Conservation (phyloP, 2,797 vertebrate genomes). For the Mormyrus hasselquistii region DNA sequence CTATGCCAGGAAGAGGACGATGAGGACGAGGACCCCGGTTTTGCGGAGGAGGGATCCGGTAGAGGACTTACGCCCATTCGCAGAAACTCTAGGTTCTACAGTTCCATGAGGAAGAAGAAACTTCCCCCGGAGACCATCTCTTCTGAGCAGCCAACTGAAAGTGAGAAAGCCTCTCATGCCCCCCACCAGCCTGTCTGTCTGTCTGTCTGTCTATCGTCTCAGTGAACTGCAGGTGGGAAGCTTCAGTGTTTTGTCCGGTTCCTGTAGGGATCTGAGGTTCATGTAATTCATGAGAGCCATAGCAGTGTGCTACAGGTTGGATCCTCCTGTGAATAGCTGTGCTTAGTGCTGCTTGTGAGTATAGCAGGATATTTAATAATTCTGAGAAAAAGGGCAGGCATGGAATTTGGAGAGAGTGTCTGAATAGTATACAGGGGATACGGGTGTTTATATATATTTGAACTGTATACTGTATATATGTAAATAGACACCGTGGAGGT, state of each 20-base stretch:
- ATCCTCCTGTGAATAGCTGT: neutral
- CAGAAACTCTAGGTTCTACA: conserved; percentile 61
- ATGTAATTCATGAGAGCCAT: neutral
- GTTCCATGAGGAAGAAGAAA: conserved; percentile 64
- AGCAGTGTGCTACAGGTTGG: neutral
- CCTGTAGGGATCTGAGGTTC: neutral
- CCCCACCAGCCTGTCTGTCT: neutral
- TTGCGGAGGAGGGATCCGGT: conserved; percentile 1
- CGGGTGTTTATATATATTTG: neutral
- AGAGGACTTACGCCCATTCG: conserved; percentile 38
- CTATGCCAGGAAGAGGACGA: conserved; percentile 40
- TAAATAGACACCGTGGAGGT: neutral
- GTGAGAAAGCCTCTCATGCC: conserved; percentile 38
- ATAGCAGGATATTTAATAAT: neutral
- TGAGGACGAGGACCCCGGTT: conserved; percentile 49
- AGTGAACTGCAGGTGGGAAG: neutral
- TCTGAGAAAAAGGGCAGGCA: neutral
- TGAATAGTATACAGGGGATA: neutral
- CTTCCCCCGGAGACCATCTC: neutral
- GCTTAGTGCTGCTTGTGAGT: neutral
- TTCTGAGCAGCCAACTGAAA: conserved; percentile 40
- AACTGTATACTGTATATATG: neutral
- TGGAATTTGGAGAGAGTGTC: neutral
- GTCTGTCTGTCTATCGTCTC: neutral
- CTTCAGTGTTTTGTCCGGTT: neutral